Conservation (phyloP, 2,797 vertebrate species). For the Lophotriccus pileatus region DNA sequence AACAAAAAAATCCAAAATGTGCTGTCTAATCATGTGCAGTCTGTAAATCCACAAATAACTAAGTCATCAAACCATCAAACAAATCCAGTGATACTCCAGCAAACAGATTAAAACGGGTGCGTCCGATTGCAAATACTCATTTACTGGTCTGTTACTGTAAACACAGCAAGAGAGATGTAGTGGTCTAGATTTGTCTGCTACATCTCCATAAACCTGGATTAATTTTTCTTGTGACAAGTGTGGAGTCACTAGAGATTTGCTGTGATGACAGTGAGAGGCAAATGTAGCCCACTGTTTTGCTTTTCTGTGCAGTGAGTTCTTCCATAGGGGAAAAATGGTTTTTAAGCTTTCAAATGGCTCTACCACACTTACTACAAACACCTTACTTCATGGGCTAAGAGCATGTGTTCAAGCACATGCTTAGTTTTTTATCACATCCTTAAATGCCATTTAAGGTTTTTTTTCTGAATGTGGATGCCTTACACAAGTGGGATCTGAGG, state of each 20-base stretch:
- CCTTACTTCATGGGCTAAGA: background rate
- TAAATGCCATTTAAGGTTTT: background rate
- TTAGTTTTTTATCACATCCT: background rate
- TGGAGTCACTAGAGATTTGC: slow-evolving; percentile 1
- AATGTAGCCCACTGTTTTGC: background rate
- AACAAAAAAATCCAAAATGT: background rate
- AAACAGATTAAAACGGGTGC: slow-evolving; percentile 36
- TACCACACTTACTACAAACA: background rate
- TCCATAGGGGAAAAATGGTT: background rate
- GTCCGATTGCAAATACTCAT: background rate
- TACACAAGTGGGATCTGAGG: background rate
- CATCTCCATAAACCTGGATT: slow-evolving; percentile 23
- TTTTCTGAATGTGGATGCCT: background rate
- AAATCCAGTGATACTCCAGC: slow-evolving; percentile 11
- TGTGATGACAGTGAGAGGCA: background rate
- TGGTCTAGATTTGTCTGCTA: background rate
- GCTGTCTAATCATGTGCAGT: background rate
- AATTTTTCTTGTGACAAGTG: background rate
- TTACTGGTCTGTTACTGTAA: slow-evolving; percentile 5
- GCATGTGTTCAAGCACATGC: background rate
- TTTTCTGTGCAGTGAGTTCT: background rate
- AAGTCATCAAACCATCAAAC: slow-evolving; percentile 22
- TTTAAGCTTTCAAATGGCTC: background rate
- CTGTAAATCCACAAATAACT: background rate
- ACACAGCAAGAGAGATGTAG: background rate